Evolutionary conservation across 2,888 invertebrate species (phyloP).

Genomic region (Melinaea marsaeus): DNA sequence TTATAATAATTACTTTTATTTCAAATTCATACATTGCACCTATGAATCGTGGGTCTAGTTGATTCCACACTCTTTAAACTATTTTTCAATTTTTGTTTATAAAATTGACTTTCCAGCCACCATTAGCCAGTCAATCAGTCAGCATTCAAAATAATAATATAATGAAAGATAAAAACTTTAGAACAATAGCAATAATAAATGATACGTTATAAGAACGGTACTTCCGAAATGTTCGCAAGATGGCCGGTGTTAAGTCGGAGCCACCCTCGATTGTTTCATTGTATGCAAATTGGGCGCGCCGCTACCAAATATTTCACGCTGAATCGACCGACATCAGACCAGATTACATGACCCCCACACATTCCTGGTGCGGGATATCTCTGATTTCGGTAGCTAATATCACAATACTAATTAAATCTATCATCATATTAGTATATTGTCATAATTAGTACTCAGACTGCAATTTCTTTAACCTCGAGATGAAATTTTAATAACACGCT

Average conservation of each 20-base stretch:
- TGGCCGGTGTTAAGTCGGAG: constrained; percentile 48
- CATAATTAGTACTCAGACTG: constrained; percentile 30
- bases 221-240: constrained; percentile 66
- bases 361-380: constrained; percentile 45
- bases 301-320: constrained; percentile 69
- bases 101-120: not conserved
- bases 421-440: constrained; percentile 29
- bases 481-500: constrained; percentile 59
- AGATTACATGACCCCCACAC: constrained; percentile 58
- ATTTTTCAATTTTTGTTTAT: no score
- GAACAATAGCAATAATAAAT: constrained; percentile 47
- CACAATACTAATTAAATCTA: constrained; percentile 29
- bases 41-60: no score
- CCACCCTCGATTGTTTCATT: constrained; percentile 64
- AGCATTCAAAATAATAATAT: no score
- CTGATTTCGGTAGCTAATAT: constrained; percentile 10
- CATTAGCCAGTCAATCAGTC: not conserved
- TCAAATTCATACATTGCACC: no score
- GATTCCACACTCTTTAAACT: no score
- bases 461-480: constrained; percentile 40
- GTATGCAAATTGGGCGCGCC: constrained; percentile 65
- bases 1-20: no score
- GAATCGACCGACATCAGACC: constrained; percentile 48
- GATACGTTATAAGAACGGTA: constrained; percentile 58
- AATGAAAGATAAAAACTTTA: not conserved